Percentiles rank a stretch among this genome's conserved stretches.
phyloP scores from a whole-genome alignment of 1,140 invertebrate species.

The Bombus difficillimus region DNA sequence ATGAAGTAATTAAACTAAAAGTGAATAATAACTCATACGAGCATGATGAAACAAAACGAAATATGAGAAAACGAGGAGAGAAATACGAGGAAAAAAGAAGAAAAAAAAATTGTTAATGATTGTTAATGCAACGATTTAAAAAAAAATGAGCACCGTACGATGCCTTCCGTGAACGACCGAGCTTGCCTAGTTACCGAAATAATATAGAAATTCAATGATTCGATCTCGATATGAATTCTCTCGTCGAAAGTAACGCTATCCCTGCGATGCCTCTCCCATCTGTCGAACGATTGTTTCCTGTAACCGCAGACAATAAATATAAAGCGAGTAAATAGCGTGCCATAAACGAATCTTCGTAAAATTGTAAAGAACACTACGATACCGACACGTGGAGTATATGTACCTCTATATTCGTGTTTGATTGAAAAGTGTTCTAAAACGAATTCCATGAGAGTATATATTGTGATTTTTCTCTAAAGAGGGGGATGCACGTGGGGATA shows the following conservation, averaged over 20 bases:
- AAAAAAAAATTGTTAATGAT: conserved; percentile 76
- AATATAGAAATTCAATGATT: conserved; percentile 59
- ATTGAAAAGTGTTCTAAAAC: neutral
- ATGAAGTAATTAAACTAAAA: conserved; percentile 43
- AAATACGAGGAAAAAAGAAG: conserved; percentile 21
- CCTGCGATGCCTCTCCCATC: conserved; percentile 49
- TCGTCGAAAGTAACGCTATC: conserved; percentile 59
- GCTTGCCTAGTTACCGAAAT: conserved; percentile 80
- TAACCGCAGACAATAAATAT: conserved; percentile 9
- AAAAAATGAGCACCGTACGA: conserved; percentile 79
- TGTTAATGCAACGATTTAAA: conserved; percentile 76
- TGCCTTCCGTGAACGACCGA: conserved; percentile 83
- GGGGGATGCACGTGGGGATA: conserved; percentile 29
- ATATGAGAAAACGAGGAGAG: conserved; percentile 40
- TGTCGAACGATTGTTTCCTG: neutral
- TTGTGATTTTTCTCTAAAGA: conserved; percentile 38
- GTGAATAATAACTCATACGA: neutral
- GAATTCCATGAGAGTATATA: conserved; percentile 25
- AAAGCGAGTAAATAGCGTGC: neutral
- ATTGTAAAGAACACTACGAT: neutral
- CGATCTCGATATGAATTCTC: conserved; percentile 55
- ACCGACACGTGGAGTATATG: neutral
- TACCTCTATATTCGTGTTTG: too few species aligned
- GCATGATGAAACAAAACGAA: conserved; percentile 38
- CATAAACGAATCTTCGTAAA: conserved; percentile 6